Evolutionary conservation across 2,113 vertebrate species (phyloP), one percentile per base, ranked within the genome.

Genomic region (Damaliscus lunatus): DNA sequence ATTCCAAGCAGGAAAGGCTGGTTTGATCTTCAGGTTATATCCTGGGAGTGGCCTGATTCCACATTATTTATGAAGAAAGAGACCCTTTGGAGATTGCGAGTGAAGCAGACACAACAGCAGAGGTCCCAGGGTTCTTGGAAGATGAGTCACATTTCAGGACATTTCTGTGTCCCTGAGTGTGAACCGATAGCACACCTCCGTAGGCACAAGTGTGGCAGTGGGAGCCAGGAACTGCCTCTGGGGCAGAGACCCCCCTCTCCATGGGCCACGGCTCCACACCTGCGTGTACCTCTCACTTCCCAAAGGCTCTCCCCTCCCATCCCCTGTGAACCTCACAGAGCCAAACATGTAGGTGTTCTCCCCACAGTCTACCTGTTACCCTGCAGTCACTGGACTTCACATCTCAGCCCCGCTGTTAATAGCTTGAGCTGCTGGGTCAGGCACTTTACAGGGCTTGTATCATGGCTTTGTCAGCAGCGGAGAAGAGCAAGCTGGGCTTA

Each of bases 81-180:
- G 14, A 50, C 50, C 25, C 9, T 5, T 74, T 1, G 4, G 33
- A 25, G 55, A 27, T n/a, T 57, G 7, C 3, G 1, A 25, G 6
- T 13, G 60, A 81, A 89, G 77, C 43, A 94, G 59, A 43, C 16
- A 36, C 14, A 88, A 10, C 6, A 14, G 29, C 53, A 43, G 77
- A 74, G 55, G 57, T 57, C 50, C 40, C 64, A 50, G 57, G 52
- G 74, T 21, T 84, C 33, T 36, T 59, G 59, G 64, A 92, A 92
- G 29, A 21, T 62, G 53, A 90, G 36, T 89, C 10, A 17, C 43
- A 52, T 52, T n/a, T 77, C 43, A 90, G 59, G 85, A 71, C 27
- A 13, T 50, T 88, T 59, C 60, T 13, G 59, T 77, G 88, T 89
- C 36, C 46, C 59, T 82, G 90, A 27, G 19, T 50, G 25, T 57